These are phyloP conservation scores for Ommatoiulus sabulosus DNA, from an alignment of 2,888 invertebrate species.

Conservation along the genomic window DNA sequence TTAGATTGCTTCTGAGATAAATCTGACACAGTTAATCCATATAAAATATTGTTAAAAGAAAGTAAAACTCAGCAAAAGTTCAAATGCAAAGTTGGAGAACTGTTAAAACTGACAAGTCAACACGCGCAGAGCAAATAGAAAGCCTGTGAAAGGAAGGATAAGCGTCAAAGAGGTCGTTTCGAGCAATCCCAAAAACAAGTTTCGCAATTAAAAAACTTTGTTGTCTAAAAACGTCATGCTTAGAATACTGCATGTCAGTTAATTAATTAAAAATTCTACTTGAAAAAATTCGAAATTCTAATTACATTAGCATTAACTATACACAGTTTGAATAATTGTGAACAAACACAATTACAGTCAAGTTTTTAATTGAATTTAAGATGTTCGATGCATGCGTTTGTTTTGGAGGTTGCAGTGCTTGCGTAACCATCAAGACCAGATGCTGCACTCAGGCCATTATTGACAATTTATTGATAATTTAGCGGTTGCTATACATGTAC, in stretches of 20 bases:
- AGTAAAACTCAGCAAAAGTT: background rate
- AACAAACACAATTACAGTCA: background rate
- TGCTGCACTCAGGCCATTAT: background rate
- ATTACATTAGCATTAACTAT: background rate
- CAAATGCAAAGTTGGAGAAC: background rate
- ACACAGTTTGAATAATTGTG: background rate
- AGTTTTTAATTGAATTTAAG: background rate
- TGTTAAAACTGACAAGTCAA: background rate
- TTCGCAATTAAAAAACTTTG: background rate
- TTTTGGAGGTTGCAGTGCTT: background rate
- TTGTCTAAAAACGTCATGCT: background rate
- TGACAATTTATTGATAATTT: background rate
- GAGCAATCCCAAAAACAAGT: background rate
- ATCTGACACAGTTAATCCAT: conserved; percentile 18
- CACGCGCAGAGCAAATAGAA: background rate
- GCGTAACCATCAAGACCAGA: background rate
- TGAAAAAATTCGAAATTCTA: background rate
- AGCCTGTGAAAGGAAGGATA: background rate
- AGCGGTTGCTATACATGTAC: background rate
- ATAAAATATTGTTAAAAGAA: conserved; percentile 30
- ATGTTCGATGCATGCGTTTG: background rate
- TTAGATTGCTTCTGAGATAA: background rate
- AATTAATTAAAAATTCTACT: background rate
- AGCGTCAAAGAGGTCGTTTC: background rate
- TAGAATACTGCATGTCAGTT: background rate